Percentiles rank a stretch among this genome's conserved stretches.
phyloP scores from a whole-genome alignment of 1,140 invertebrate genomes.

The Orius laevigatus region DNA sequence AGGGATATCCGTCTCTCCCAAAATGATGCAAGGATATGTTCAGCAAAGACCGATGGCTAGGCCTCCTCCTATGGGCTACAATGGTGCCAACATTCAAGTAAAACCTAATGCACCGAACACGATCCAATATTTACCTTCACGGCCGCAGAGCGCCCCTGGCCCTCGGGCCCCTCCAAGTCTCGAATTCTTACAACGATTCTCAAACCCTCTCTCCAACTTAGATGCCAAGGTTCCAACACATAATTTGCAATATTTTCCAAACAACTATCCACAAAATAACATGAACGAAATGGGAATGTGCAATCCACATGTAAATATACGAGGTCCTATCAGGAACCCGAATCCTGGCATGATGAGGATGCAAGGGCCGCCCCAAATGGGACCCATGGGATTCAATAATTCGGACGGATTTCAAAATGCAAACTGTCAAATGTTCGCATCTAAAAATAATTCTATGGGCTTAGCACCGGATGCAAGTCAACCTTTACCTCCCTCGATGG shows the following conservation, averaged over 20 bases:
- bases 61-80: conserved; percentile 45
- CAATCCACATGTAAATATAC: conserved; percentile 14
- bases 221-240: conserved; percentile 54
- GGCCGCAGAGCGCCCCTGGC: conserved; percentile 50
- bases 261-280: conserved; percentile 23
- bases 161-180: conserved; percentile 71
- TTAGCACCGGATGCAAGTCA: conserved; percentile 38
- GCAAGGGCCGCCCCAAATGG: conserved; percentile 12
- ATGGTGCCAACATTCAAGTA: conserved; percentile 76
- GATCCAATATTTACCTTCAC: conserved; percentile 90
- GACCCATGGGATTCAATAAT: conserved; percentile 26
- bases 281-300: conserved; percentile 18
- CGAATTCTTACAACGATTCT: conserved; percentile 79
- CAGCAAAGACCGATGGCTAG: conserved; percentile 22
- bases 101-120: conserved; percentile 94
- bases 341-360: conserved; percentile 20
- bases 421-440: conserved; percentile 24
- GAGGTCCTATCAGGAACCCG: conserved; percentile 16
- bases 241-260: conserved; percentile 59
- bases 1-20: conserved; percentile 27
- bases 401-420: conserved; percentile 22
- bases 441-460: conserved; percentile 32
- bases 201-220: conserved; percentile 54
- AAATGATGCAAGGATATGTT: conserved; percentile 26
- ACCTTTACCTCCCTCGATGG: conserved; percentile 63